Percentiles rank a stretch among this genome's conserved stretches.
Evolutionary conservation across 2,113 vertebrate species (phyloP).

Genomic region (Corythoichthys haematopterus): DNA sequence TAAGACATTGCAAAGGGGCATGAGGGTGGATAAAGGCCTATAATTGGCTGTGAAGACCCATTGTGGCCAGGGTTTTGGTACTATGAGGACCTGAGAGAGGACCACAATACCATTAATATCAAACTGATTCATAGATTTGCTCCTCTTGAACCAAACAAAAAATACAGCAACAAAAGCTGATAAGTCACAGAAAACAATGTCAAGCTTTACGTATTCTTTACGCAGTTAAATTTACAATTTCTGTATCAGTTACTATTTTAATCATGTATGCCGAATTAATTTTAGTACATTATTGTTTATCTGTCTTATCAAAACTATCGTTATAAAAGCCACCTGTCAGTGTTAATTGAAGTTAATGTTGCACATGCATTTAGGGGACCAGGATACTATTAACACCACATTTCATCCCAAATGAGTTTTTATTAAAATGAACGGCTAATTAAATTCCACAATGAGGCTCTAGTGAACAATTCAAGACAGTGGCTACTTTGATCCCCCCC

Average conservation of each 20-base stretch:
- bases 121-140: not conserved
- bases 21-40: conserved; percentile 73
- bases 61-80: conserved; percentile 76
- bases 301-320: conserved; percentile 32
- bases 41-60: conserved; percentile 75
- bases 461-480: conserved; percentile 71
- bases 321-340: conserved; percentile 59
- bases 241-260: not conserved
- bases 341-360: conserved; percentile 65
- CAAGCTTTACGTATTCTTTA: not conserved
- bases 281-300: conserved; percentile 24
- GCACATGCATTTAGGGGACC: conserved; percentile 46
- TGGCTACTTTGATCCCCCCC: conserved; percentile 70
- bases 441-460: conserved; percentile 75
- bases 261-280: not conserved
- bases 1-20: conserved; percentile 76
- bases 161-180: not conserved
- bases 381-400: conserved; percentile 60
- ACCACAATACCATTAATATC: conserved; percentile 76
- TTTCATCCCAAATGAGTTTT: conserved; percentile 77
- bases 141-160: not conserved
- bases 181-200: not conserved
- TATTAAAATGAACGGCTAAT: conserved; percentile 78
- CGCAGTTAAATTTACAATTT: not conserved
- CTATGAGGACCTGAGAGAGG: conserved; percentile 78